These are phyloP conservation scores for Benitochromis conjunctus DNA, from an alignment of 2,113 vertebrate genomes.

Conservation along the genomic window DNA sequence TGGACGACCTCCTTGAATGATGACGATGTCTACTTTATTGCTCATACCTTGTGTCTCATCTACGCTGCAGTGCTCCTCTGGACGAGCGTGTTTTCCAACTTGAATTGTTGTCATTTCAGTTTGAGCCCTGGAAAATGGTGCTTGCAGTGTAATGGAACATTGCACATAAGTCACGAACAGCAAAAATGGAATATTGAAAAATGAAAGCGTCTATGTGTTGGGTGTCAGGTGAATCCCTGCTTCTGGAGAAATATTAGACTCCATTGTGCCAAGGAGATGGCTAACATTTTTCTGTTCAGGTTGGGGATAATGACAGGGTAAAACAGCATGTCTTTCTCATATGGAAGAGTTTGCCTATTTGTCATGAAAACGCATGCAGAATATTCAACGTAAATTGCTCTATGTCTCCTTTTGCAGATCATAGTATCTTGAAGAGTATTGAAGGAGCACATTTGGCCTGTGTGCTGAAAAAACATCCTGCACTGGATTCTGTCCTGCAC, in stretches of 20 bases:
- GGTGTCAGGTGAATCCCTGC: constrained; percentile 26
- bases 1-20: constrained; percentile 42
- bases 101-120: constrained; percentile 46
- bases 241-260: constrained; percentile 26
- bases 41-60: constrained; percentile 15
- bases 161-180: constrained; percentile 30
- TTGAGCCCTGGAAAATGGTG: constrained; percentile 28
- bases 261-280: background rate
- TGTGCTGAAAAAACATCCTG: constrained; percentile 70
- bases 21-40: constrained; percentile 31
- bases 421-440: constrained; percentile 70
- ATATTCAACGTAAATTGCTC: background rate
- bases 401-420: constrained; percentile 73
- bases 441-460: constrained; percentile 80
- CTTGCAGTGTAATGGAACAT: constrained; percentile 41
- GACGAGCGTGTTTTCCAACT: constrained; percentile 9
- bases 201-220: constrained; percentile 27
- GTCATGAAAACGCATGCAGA: background rate
- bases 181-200: constrained; percentile 62
- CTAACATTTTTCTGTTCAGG: background rate
- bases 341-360: background rate
- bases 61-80: background rate
- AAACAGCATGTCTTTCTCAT: background rate
- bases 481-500: constrained; percentile 70
- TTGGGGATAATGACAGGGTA: background rate